Evolutionary conservation across 2,113 vertebrate genomes (phyloP), one percentile per base, ranked within the genome.

Genomic region (Nymphicus hollandicus): DNA sequence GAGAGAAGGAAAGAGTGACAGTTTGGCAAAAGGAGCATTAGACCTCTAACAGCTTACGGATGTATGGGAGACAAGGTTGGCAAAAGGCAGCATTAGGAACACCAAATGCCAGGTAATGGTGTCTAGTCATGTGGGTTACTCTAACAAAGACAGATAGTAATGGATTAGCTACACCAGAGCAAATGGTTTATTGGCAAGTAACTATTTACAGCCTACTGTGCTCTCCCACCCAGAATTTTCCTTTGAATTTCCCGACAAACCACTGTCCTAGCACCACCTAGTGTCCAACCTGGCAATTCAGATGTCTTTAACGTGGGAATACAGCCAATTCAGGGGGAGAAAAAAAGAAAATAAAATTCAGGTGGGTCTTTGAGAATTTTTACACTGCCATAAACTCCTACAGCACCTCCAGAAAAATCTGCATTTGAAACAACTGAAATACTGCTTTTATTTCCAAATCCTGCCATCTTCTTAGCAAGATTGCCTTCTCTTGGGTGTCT

Each of bases 231-330:
- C 72, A 49, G 63, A 29, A 64, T 93, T 86, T 82, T 82, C 79
- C 76, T n/a, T 0, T 50, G 41, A 5, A 5, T 49, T 91, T 70
- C 53, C 70, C 33, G 44, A 58, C 88, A 83, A 92, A 27, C 81
- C 70, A 73, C 84, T 84, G 78, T 94, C 93, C 68, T 68, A 96
- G 93, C 95, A 90, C 96, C 97, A 97, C 29, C 96, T 97, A 92
- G 94, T 93, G 97, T 11, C 78, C 81, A n/a, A 46, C n/a, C 17
- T 9, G 49, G 33, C 63, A 12, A 25, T 28, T 81, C 68, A 8
- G 19, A 3, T 2, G 7, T 41, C 3, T 1, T 41, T 35, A 35
- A 28, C 0, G 1, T 4, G 22, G 31, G 17, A 65, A 55, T 13
- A 6, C 65, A 52, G 77, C 1, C 23, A 15, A 44, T 3, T 31